These are phyloP conservation scores for Barypeithes pellucidus DNA, from an alignment of 2,888 invertebrate species.

Conservation along the genomic window DNA sequence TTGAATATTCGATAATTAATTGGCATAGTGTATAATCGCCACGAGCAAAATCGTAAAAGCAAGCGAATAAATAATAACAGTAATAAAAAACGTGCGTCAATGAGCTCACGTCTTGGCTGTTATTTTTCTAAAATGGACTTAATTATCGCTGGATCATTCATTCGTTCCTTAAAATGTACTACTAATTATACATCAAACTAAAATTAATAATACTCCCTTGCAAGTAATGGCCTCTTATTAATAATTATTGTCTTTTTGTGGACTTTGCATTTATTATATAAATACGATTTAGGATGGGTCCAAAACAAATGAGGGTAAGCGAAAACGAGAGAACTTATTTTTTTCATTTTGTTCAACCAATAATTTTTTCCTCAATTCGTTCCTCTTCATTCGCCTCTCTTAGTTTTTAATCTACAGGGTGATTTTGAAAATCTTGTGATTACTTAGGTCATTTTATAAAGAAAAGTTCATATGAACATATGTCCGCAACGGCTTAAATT, in stretches of 20 bases:
- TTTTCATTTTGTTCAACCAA: too few relatives aligned
- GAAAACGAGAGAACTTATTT: too few relatives aligned
- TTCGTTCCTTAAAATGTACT: conserved; percentile 24
- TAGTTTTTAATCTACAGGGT: too few relatives aligned
- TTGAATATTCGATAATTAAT: too few relatives aligned
- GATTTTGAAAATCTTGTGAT: too few relatives aligned
- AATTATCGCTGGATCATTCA: conserved; percentile 28
- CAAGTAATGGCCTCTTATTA: conserved; percentile 4
- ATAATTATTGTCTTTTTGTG: conserved; percentile 14
- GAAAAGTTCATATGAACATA: too few relatives aligned
- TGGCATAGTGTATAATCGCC: background rate
- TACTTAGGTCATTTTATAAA: too few relatives aligned
- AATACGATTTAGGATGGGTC: background rate
- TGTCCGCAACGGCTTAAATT: too few relatives aligned
- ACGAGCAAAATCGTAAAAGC: too few relatives aligned
- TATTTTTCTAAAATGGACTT: conserved; percentile 33
- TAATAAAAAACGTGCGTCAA: conserved; percentile 46
- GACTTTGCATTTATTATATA: conserved; percentile 1
- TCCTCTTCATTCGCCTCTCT: too few relatives aligned
- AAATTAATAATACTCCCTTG: conserved; percentile 14
- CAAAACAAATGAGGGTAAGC: too few relatives aligned
- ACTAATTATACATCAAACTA: conserved; percentile 39
- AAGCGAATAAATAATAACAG: background rate
- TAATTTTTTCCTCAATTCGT: too few relatives aligned
- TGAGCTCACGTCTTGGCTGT: conserved; percentile 37